Evolutionary conservation across 2,888 invertebrate genomes (phyloP).

Genomic region (Noctua pronuba): DNA sequence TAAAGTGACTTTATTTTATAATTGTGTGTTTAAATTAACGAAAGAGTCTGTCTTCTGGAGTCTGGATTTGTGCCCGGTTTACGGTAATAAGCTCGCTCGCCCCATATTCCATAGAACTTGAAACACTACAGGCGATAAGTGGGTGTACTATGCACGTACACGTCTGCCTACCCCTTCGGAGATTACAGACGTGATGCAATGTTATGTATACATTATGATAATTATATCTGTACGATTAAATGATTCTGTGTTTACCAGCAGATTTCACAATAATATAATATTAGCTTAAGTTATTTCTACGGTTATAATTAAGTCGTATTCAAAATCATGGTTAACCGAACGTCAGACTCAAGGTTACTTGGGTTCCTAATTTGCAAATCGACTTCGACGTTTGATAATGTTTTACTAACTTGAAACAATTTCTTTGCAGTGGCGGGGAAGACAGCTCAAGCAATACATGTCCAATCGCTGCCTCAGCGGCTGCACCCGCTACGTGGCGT

Average conservation of each 20-base stretch:
- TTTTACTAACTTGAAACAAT: conserved; percentile 19
- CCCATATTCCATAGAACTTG: not conserved
- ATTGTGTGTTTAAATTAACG: not conserved
- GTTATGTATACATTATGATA: not conserved
- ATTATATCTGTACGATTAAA: not conserved
- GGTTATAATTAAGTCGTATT: not conserved
- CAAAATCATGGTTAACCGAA: not conserved
- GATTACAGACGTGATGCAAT: not conserved
- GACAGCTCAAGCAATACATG: conserved; percentile 86
- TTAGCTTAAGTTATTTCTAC: not conserved
- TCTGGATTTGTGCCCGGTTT: not conserved
- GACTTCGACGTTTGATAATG: not conserved
- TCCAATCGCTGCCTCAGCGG: conserved; percentile 86
- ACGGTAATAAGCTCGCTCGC: not conserved
- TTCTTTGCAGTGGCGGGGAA: conserved; percentile 83
- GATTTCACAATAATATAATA: not conserved
- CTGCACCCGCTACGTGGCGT: conserved; percentile 87
- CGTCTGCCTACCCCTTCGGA: not conserved
- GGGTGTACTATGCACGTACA: not conserved
- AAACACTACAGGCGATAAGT: not conserved
- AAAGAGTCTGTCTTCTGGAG: not conserved
- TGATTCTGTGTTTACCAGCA: not conserved
- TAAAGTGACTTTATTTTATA: not conserved
- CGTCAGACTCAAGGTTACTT: not conserved
- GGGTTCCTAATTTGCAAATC: conserved; percentile 4